phyloP scores from a whole-genome alignment of 1,140 invertebrate species.

The Brachystomella parvula region DNA sequence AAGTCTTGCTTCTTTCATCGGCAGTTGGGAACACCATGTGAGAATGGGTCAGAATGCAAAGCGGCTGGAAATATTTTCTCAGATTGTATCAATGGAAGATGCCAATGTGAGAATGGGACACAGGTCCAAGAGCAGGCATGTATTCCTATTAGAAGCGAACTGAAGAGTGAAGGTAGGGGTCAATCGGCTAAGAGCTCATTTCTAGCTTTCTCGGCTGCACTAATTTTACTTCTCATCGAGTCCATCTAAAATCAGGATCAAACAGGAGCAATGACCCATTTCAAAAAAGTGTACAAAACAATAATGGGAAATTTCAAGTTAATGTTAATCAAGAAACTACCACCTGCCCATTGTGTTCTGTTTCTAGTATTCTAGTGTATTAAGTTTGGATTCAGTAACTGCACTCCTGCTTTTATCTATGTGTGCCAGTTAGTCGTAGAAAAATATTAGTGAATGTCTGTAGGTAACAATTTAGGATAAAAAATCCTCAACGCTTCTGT shows the following conservation, averaged over 20 bases:
- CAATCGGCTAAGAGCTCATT: no score
- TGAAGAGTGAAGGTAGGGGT: no score
- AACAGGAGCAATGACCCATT: background rate
- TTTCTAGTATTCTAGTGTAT: no score
- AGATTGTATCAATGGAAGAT: slow-evolving; percentile 26
- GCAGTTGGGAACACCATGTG: slow-evolving; percentile 26
- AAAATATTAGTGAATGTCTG: no score
- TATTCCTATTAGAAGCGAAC: background rate
- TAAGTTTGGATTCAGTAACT: no score
- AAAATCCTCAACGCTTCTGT: no score
- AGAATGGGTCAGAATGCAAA: slow-evolving; percentile 23
- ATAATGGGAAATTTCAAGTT: background rate
- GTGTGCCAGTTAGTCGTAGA: no score
- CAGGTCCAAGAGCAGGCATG: background rate
- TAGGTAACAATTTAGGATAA: no score
- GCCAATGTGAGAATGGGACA: slow-evolving; percentile 25
- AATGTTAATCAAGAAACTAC: background rate
- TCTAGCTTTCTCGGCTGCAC: background rate
- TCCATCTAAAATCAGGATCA: background rate
- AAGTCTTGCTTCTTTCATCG: slow-evolving; percentile 30
- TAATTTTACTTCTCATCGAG: background rate
- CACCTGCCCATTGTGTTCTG: no score
- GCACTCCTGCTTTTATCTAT: no score
- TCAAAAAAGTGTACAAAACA: background rate
- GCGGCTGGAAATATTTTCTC: slow-evolving; percentile 20